phyloP scores from a whole-genome alignment of 2,113 vertebrate species.

The Formicarius rufipectus region DNA sequence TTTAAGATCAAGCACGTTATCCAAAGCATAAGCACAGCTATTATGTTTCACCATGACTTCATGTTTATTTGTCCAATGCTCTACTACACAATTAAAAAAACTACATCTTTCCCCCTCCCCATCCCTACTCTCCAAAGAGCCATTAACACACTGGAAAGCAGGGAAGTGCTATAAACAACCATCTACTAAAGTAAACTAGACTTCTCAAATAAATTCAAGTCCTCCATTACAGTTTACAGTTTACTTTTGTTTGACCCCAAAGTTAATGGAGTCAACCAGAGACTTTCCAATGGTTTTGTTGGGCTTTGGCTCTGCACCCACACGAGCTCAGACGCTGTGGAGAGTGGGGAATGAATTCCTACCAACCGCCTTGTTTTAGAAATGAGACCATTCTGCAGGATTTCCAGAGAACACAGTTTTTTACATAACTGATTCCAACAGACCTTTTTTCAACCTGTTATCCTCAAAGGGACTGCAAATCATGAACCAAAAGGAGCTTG shows the following conservation, averaged over 20 bases:
- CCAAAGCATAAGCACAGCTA: not conserved
- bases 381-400: not conserved
- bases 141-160: constrained; percentile 22
- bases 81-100: not conserved
- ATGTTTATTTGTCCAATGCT: not conserved
- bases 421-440: not conserved
- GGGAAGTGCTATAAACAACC: constrained; percentile 53
- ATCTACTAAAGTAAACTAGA: constrained; percentile 50
- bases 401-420: not conserved
- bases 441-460: not conserved
- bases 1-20: not conserved
- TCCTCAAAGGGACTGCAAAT: not conserved
- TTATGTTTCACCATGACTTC: not conserved
- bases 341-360: not conserved
- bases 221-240: constrained; percentile 55
- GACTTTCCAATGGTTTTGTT: not conserved
- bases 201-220: constrained; percentile 34
- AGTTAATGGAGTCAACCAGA: constrained; percentile 20
- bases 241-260: constrained; percentile 53
- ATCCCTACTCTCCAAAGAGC: not conserved
- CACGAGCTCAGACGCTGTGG: accelerated
- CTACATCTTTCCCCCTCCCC: not conserved
- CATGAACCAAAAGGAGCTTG: not conserved
- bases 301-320: not conserved
- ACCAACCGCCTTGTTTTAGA: not conserved